These are phyloP conservation scores for Dorcus parallelipipedus DNA, from an alignment of 2,888 invertebrate genomes.

Conservation along the genomic window DNA sequence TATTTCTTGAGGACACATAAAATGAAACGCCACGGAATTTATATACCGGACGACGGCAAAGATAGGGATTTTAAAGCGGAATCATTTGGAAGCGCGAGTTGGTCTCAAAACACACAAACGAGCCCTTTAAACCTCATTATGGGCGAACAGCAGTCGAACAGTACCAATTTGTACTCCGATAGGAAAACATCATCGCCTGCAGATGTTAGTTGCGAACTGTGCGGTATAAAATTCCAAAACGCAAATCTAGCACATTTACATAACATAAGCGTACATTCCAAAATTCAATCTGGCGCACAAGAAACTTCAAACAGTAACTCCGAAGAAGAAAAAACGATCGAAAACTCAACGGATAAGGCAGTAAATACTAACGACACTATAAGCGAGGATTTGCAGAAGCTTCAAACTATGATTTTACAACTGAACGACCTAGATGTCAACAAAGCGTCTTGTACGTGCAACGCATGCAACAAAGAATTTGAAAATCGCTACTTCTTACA, in stretches of 20 bases:
- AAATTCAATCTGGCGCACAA: conserved; percentile 27
- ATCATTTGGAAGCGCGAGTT: conserved; percentile 31
- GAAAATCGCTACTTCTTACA: conserved; percentile 70
- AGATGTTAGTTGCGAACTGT: conserved; percentile 52
- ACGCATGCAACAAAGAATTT: conserved; percentile 67
- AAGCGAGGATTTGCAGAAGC: conserved; percentile 81
- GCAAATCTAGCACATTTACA: conserved; percentile 46
- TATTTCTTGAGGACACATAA: conserved; percentile 91
- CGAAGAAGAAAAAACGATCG: conserved; percentile 20
- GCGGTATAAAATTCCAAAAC: conserved; percentile 54
- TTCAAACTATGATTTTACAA: conserved; percentile 88
- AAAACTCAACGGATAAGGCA: conserved; percentile 6
- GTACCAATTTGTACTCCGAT: conserved; percentile 52
- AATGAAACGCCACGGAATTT: conserved; percentile 87
- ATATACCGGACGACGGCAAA: conserved; percentile 58
- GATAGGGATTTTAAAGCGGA: conserved; percentile 43
- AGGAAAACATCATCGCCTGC: conserved; percentile 48
- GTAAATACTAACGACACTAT: conserved; percentile 56
- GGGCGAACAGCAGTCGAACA: conserved; percentile 58
- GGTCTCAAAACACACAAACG: conserved; percentile 59
- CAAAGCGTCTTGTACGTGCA: conserved; percentile 55
- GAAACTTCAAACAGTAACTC: conserved; percentile 18
- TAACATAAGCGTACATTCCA: conserved; percentile 45
- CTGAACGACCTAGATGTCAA: conserved; percentile 75
- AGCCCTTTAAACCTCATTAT: conserved; percentile 78